Percentiles rank a stretch among this genome's conserved stretches.
Conservation (phyloP, 2,797 vertebrate species). For the Netta rufina region DNA sequence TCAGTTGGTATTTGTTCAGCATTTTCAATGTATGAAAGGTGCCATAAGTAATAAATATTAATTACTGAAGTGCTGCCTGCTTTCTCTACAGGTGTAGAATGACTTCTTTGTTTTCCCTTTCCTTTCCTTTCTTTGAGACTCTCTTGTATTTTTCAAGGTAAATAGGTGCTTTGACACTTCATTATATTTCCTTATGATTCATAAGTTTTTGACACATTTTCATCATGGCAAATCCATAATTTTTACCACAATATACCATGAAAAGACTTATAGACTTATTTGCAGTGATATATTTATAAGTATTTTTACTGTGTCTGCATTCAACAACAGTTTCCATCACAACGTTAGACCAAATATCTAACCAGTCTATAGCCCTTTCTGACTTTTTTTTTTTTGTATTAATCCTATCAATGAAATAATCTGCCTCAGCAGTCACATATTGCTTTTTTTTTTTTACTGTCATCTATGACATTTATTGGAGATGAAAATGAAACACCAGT, state of each 20-base stretch:
- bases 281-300: slow-evolving; percentile 40
- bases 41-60: slow-evolving; percentile 60
- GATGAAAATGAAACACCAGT: background rate
- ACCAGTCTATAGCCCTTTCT: background rate
- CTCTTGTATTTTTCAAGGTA: slow-evolving; percentile 33
- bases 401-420: background rate
- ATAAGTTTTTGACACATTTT: slow-evolving; percentile 55
- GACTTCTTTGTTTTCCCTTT: background rate
- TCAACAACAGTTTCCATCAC: slow-evolving; percentile 8
- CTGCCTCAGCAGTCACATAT: background rate
- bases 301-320: slow-evolving; percentile 32
- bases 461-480: background rate
- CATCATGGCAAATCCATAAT: slow-evolving; percentile 55
- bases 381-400: background rate
- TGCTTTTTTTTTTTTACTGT: background rate
- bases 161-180: slow-evolving; percentile 33
- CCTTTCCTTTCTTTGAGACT: background rate
- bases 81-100: background rate
- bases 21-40: slow-evolving; percentile 34
- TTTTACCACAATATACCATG: slow-evolving; percentile 40
- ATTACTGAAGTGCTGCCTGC: slow-evolving; percentile 12
- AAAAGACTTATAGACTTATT: slow-evolving; percentile 57
- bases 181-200: slow-evolving; percentile 61
- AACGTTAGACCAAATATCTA: background rate
- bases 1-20: slow-evolving; percentile 50